phyloP scores from a whole-genome alignment of 2,113 vertebrate species.

The Ochotona princeps region DNA sequence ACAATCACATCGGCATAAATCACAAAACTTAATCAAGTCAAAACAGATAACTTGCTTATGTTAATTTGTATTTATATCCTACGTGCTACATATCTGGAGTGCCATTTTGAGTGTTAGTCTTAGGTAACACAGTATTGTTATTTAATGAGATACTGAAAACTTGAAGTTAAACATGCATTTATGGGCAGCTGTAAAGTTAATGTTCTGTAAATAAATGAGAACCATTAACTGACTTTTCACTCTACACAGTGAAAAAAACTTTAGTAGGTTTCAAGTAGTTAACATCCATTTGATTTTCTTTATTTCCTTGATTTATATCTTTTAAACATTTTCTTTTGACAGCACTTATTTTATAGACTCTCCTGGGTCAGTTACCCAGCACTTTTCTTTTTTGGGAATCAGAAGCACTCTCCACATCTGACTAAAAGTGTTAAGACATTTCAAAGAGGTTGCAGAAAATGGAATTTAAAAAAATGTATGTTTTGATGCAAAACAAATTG shows the following conservation, averaged over 20 bases:
- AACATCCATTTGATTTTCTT: slow-evolving; percentile 16
- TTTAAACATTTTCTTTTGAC: neutral
- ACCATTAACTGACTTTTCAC: neutral
- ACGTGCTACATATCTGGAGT: neutral
- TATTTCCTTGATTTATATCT: slow-evolving; percentile 54
- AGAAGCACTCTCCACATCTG: slow-evolving; percentile 53
- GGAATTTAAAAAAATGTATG: too few relatives aligned
- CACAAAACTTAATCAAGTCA: slow-evolving; percentile 62
- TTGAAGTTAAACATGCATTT: neutral
- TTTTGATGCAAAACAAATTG: too few relatives aligned
- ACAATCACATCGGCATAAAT: slow-evolving; percentile 74
- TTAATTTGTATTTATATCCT: neutral
- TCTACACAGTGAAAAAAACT: neutral
- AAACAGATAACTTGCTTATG: neutral
- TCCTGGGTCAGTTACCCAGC: slow-evolving; percentile 64
- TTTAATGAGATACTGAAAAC: neutral
- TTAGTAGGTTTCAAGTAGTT: neutral
- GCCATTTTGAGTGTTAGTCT: neutral
- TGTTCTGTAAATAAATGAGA: neutral
- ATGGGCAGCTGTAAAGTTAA: neutral
- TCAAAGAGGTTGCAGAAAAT: too few relatives aligned
- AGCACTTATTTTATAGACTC: slow-evolving; percentile 68
- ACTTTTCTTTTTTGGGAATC: slow-evolving; percentile 58
- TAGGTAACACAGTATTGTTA: neutral
- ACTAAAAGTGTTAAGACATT: neutral